A percentile compares a stretch with the other conserved stretches of the same genome.
phyloP scores from a whole-genome alignment of 2,113 vertebrate species.

The Thomomys bottae region DNA sequence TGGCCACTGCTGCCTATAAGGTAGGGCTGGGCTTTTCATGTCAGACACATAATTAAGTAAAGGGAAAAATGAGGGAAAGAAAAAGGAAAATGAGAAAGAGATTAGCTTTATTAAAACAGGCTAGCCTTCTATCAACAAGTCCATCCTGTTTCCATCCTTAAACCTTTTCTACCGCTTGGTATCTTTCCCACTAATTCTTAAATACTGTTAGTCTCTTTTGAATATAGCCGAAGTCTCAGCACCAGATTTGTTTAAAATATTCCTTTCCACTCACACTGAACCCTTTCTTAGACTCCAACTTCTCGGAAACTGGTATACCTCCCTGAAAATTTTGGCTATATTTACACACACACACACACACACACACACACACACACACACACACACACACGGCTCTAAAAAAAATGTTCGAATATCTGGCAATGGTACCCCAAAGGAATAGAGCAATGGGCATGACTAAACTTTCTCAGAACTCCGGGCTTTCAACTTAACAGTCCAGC shows the following conservation, averaged over 20 bases:
- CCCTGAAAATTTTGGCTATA: constrained; percentile 55
- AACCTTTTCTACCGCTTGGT: constrained; percentile 14
- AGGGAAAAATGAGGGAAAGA: not conserved
- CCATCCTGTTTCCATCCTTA: constrained; percentile 56
- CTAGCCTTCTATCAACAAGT: not conserved
- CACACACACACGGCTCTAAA: constrained; percentile 33
- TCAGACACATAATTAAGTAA: not conserved
- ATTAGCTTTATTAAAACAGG: not conserved
- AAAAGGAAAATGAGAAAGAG: not conserved
- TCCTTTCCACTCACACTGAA: constrained; percentile 35
- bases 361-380: constrained; percentile 32
- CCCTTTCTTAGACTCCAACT: constrained; percentile 20
- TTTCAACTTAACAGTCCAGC: constrained; percentile 23
- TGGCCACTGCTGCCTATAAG: not conserved
- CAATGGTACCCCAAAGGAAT: constrained; percentile 6
- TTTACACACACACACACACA: constrained; percentile 50
- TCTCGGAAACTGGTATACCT: constrained; percentile 65
- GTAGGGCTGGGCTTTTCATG: not conserved
- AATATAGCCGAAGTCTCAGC: constrained; percentile 21
- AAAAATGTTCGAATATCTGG: constrained; percentile 64
- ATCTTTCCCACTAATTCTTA: constrained; percentile 43
- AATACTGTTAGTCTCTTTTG: constrained; percentile 48
- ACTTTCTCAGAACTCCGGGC: constrained; percentile 61
- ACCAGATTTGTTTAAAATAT: constrained; percentile 55
- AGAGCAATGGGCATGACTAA: constrained; percentile 51